A percentile compares a stretch with the other conserved stretches of the same genome.
These are phyloP conservation scores for Aphaenogaster floridana DNA, from an alignment of 1,140 invertebrate genomes.

Conservation along the genomic window DNA sequence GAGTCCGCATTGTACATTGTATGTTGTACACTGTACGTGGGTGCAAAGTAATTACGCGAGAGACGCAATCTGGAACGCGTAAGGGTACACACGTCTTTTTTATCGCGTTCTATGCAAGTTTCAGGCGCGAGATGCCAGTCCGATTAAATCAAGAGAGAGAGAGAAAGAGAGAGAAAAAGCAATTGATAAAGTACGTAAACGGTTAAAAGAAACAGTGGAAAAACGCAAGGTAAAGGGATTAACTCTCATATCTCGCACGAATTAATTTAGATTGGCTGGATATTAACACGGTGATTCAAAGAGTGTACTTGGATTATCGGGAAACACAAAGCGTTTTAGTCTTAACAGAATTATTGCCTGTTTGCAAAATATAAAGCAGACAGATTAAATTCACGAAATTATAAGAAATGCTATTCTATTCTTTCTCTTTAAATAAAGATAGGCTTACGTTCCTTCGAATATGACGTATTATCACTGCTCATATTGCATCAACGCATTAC, in stretches of 20 bases:
- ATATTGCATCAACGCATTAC: background rate
- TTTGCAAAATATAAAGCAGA: background rate
- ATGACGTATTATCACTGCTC: background rate
- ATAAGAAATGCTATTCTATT: background rate
- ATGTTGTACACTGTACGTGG: slow-evolving; percentile 40
- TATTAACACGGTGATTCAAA: background rate
- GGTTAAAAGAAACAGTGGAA: slow-evolving; percentile 39
- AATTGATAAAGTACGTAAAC: slow-evolving; percentile 28
- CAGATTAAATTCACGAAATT: background rate
- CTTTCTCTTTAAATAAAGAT: background rate
- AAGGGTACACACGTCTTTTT: slow-evolving; percentile 30
- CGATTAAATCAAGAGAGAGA: slow-evolving; percentile 41
- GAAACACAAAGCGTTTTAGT: background rate
- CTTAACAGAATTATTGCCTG: background rate
- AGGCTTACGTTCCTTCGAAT: background rate
- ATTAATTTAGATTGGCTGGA: slow-evolving; percentile 29
- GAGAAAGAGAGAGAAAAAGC: background rate
- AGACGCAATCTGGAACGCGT: slow-evolving; percentile 51
- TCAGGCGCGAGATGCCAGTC: slow-evolving; percentile 23
- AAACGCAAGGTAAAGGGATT: background rate
- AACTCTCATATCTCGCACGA: slow-evolving; percentile 3
- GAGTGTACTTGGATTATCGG: background rate
- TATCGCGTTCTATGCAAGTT: slow-evolving; percentile 49
- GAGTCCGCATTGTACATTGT: slow-evolving; percentile 10
- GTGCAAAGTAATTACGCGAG: slow-evolving; percentile 56